phyloP scores from a whole-genome alignment of 1,140 invertebrate species.

The Lineus longissimus region DNA sequence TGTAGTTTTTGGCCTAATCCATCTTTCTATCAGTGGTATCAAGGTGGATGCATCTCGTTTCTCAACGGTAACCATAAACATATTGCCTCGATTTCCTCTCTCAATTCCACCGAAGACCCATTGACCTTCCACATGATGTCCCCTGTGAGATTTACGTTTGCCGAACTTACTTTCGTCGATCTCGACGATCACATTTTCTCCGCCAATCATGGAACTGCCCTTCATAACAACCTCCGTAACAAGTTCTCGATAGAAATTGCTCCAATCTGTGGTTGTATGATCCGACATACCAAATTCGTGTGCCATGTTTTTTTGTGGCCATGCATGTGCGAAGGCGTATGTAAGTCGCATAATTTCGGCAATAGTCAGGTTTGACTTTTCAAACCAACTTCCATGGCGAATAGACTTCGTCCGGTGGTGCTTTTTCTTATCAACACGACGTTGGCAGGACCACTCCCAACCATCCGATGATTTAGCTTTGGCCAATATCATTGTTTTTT shows the following conservation, averaged over 20 bases:
- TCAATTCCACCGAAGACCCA: constrained; percentile 24
- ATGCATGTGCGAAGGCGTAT: constrained; percentile 6
- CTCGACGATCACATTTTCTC: constrained; percentile 13
- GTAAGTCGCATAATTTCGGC: constrained; percentile 6
- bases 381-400: neutral
- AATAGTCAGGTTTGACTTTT: neutral
- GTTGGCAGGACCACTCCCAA: neutral
- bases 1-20: constrained; percentile 15
- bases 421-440: neutral
- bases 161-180: constrained; percentile 22
- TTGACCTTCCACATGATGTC: constrained; percentile 16
- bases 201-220: constrained; percentile 4
- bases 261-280: constrained; percentile 15
- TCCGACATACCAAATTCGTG: constrained; percentile 4
- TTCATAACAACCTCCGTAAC: neutral
- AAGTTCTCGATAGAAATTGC: constrained; percentile 16
- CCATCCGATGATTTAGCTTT: neutral
- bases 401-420: neutral
- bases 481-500: no score
- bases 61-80: constrained; percentile 13
- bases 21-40: constrained; percentile 13
- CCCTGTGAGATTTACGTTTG: constrained; percentile 23
- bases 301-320: constrained; percentile 8
- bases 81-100: constrained; percentile 3
- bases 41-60: constrained; percentile 13